Conservation (phyloP, 2,888 invertebrate species). For the Bursaphelenchus okinawaensis region DNA sequence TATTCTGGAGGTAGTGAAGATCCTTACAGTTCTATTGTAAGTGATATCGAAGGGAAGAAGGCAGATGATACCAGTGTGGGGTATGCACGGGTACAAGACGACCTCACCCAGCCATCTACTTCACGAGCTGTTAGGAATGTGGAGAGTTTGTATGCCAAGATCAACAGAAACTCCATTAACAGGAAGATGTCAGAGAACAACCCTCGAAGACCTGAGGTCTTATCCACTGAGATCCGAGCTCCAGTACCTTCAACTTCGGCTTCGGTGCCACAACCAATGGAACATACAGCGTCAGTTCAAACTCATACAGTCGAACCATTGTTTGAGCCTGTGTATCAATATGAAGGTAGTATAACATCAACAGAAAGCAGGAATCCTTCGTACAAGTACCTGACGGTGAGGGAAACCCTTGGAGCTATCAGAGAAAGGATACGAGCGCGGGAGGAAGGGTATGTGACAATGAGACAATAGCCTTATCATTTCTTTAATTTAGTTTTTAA, state of each 20-base stretch:
- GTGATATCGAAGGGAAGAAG: conserved; percentile 26
- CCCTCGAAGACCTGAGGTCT: background rate
- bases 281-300: background rate
- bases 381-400: conserved; percentile 51
- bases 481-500: background rate
- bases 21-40: conserved; percentile 53
- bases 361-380: conserved; percentile 45
- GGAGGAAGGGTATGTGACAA: conserved; percentile 34
- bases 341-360: conserved; percentile 26
- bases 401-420: conserved; percentile 47
- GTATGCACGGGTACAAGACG: conserved; percentile 43
- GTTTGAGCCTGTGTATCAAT: conserved; percentile 18
- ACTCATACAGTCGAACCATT: background rate
- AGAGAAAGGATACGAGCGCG: conserved; percentile 43
- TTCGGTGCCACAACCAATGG: background rate
- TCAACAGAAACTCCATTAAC: conserved; percentile 12
- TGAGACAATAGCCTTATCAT: too few species aligned
- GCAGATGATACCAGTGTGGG: conserved; percentile 30
- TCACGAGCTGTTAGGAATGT: conserved; percentile 28
- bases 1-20: conserved; percentile 48
- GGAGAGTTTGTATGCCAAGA: conserved; percentile 43
- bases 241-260: conserved; percentile 5
- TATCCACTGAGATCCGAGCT: background rate
- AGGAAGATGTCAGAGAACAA: background rate
- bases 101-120: conserved; percentile 9